phyloP scores from a whole-genome alignment of 2,888 invertebrate genomes.

The Xiphydria camelus region DNA sequence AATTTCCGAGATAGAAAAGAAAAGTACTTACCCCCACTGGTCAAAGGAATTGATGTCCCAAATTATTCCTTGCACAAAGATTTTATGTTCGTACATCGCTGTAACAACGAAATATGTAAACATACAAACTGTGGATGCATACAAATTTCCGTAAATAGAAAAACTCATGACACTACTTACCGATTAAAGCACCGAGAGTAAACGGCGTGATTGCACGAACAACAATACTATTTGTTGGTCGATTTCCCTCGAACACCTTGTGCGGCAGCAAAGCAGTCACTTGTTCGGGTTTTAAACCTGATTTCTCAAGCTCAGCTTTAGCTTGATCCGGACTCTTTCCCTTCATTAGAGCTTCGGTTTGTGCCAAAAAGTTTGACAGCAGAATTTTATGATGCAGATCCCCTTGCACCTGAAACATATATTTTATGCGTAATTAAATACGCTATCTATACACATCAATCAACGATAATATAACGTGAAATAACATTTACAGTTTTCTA shows the following conservation, averaged over 20 bases:
- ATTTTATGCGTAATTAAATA: neutral
- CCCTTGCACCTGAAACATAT: constrained; percentile 63
- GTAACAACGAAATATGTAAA: constrained; percentile 40
- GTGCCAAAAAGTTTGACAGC: constrained; percentile 95
- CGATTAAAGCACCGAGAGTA: constrained; percentile 89
- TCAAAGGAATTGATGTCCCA: constrained; percentile 99
- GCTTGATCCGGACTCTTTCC: constrained; percentile 72
- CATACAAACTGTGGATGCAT: neutral
- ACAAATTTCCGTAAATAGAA: constrained; percentile 1
- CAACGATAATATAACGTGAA: constrained; percentile 14
- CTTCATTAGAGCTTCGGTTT: constrained; percentile 97
- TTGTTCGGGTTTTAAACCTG: constrained; percentile 75
- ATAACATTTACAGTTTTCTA: neutral
- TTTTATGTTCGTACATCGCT: constrained; percentile 99
- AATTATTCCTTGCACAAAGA: constrained; percentile 96
- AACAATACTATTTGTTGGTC: constrained; percentile 96
- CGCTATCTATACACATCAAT: constrained; percentile 1
- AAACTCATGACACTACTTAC: constrained; percentile 60
- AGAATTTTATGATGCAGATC: constrained; percentile 93
- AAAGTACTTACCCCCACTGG: constrained; percentile 87
- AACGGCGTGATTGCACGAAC: constrained; percentile 91
- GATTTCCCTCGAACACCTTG: constrained; percentile 95
- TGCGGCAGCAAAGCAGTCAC: constrained; percentile 85
- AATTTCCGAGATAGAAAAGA: neutral
- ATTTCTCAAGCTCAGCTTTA: constrained; percentile 75